These are phyloP conservation scores for Chelidonichthys spinosus DNA, from an alignment of 2,797 vertebrate species.

Conservation along the genomic window DNA sequence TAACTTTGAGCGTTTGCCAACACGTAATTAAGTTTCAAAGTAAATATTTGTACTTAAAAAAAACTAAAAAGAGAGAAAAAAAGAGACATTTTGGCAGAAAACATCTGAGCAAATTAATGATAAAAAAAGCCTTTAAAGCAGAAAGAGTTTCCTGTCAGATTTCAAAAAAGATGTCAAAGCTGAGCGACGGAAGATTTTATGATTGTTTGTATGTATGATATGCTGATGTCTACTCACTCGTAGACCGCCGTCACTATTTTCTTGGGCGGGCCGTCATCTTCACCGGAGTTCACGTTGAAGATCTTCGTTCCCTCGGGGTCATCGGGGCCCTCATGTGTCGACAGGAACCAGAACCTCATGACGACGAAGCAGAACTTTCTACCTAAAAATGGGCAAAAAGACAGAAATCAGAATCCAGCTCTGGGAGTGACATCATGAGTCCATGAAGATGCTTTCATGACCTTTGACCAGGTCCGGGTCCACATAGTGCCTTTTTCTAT, in stretches of 20 bases:
- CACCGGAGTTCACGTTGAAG: constrained; percentile 60
- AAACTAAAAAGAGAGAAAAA: constrained; percentile 9
- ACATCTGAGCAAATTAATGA: constrained; percentile 48
- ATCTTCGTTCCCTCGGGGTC: constrained; percentile 70
- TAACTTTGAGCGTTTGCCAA: constrained; percentile 53
- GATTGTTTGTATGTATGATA: too few species aligned
- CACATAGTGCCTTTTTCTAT: too few species aligned
- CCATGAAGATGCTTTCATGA: background rate
- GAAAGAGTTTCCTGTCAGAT: constrained; percentile 2
- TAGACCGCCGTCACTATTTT: constrained; percentile 75
- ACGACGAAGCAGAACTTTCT: constrained; percentile 66
- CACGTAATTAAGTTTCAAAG: constrained; percentile 45
- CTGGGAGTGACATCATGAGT: background rate
- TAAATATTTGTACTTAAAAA: constrained; percentile 56
- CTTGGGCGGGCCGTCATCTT: constrained; percentile 48
- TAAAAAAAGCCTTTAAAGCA: constrained; percentile 33
- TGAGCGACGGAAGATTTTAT: background rate
- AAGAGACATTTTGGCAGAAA: constrained; percentile 30
- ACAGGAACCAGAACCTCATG: constrained; percentile 77
- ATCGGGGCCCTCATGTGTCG: constrained; percentile 62
- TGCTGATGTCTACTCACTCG: constrained; percentile 59
- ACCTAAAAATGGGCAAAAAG: constrained; percentile 36
- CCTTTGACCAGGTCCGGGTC: background rate
- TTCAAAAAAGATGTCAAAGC: constrained; percentile 8
- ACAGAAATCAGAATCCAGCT: background rate